Percentiles rank a stretch among this genome's conserved stretches.
phyloP scores from a whole-genome alignment of 2,113 vertebrate genomes.

The Brachypodius melanocephalos region DNA sequence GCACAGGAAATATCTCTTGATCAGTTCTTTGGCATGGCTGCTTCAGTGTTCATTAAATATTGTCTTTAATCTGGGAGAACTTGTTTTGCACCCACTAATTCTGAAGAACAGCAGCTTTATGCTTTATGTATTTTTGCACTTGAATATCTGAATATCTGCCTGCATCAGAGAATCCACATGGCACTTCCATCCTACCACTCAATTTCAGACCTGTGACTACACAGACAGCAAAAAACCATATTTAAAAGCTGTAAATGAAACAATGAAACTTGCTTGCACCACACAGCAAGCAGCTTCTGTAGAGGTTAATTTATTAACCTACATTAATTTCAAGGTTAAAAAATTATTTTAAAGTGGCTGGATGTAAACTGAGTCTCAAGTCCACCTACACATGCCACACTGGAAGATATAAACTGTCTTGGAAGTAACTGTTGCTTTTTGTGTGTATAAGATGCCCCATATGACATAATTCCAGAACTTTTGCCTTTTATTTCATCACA shows the following conservation, averaged over 20 bases:
- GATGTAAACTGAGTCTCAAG: not conserved
- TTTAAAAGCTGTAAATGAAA: not conserved
- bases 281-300: not conserved
- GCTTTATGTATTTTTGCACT: not conserved
- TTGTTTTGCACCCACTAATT: not conserved
- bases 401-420: not conserved
- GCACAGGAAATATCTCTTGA: not conserved
- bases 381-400: not conserved
- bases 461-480: accelerated
- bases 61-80: not conserved
- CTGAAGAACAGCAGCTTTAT: not conserved
- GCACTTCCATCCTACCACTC: not conserved
- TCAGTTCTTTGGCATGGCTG: not conserved
- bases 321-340: not conserved
- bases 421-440: not conserved
- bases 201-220: not conserved
- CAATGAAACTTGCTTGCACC: not conserved
- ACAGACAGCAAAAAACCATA: not conserved
- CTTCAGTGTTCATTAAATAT: not conserved
- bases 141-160: not conserved
- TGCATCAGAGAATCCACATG: not conserved
- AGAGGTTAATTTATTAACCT: not conserved
- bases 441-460: not conserved
- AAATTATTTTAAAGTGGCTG: not conserved
- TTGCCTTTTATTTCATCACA: not conserved